Percentiles rank a stretch among this genome's conserved stretches.
These are phyloP conservation scores for Torymus auratus DNA, from an alignment of 2,888 invertebrate genomes.

Conservation along the genomic window DNA sequence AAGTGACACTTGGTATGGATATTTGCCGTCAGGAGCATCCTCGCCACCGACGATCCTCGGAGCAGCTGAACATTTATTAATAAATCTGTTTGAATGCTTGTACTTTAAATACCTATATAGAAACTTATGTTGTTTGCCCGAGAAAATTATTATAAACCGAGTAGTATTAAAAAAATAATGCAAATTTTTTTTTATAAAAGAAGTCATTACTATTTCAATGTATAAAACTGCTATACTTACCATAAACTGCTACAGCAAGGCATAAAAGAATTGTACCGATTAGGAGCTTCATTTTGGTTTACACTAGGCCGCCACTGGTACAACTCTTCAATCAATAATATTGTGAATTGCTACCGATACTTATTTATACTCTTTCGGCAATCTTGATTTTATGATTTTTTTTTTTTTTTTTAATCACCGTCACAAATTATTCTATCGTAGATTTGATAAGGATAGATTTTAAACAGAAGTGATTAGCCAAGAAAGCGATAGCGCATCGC, in stretches of 20 bases:
- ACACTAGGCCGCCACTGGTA: background rate
- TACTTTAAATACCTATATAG: too few species aligned
- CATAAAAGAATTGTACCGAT: conserved; percentile 12
- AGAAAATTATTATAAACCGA: too few species aligned
- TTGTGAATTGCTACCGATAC: background rate
- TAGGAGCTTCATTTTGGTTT: background rate
- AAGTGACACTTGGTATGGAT: conserved; percentile 49
- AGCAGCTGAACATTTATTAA: conserved; percentile 50
- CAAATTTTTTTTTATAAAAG: background rate
- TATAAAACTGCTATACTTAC: background rate
- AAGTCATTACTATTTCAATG: background rate
- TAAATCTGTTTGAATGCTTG: too few species aligned
- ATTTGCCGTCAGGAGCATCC: conserved; percentile 43
- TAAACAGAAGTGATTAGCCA: too few species aligned
- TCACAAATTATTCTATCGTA: background rate
- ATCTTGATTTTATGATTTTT: conserved; percentile 26
- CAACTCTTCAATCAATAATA: background rate
- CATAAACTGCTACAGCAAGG: background rate
- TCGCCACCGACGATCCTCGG: conserved; percentile 50
- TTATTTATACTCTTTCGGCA: conserved; percentile 18
- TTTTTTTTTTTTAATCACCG: too few species aligned
- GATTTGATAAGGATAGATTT: too few species aligned
- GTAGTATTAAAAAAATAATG: background rate
- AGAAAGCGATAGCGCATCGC: too few species aligned
- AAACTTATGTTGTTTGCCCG: too few species aligned